A percentile compares a stretch with the other conserved stretches of the same genome.
phyloP scores from a whole-genome alignment of 2,113 vertebrate genomes.

The Carollia perspicillata region DNA sequence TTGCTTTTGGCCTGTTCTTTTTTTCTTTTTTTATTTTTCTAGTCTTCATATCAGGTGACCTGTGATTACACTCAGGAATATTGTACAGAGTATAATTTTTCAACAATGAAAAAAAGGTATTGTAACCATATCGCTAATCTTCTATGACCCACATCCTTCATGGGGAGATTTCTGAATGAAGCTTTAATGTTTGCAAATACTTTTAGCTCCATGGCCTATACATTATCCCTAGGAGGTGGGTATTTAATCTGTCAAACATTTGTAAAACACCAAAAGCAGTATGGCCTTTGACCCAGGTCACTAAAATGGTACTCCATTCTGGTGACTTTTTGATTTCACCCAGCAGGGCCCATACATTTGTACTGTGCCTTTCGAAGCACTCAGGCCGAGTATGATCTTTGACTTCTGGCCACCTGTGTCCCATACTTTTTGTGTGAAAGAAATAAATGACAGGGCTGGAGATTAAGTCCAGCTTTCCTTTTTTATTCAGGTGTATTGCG shows the following conservation, averaged over 20 bases:
- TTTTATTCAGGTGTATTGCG: conserved; percentile 67
- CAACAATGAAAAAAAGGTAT: background rate
- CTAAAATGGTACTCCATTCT: conserved; percentile 72
- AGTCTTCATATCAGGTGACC: background rate
- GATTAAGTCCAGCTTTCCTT: conserved; percentile 74
- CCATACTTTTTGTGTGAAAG: conserved; percentile 82
- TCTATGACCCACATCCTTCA: conserved; percentile 60
- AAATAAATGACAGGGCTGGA: conserved; percentile 79
- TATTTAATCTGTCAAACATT: conserved; percentile 83
- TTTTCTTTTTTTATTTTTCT: background rate
- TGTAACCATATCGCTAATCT: conserved; percentile 27
- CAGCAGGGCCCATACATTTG: conserved; percentile 73
- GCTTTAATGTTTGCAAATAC: conserved; percentile 71
- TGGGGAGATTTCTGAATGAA: conserved; percentile 63
- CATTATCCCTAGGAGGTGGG: conserved; percentile 74
- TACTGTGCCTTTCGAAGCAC: conserved; percentile 73
- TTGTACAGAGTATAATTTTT: conserved; percentile 46
- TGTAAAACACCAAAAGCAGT: conserved; percentile 79
- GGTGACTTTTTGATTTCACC: conserved; percentile 62
- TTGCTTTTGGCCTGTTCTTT: background rate
- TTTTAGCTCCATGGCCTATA: conserved; percentile 69
- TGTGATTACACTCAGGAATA: background rate
- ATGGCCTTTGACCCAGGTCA: conserved; percentile 79
- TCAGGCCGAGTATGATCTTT: conserved; percentile 80
- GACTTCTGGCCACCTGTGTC: conserved; percentile 83